These are phyloP conservation scores for Cossypha dichroa DNA, from an alignment of 2,797 vertebrate genomes.

Conservation along the genomic window DNA sequence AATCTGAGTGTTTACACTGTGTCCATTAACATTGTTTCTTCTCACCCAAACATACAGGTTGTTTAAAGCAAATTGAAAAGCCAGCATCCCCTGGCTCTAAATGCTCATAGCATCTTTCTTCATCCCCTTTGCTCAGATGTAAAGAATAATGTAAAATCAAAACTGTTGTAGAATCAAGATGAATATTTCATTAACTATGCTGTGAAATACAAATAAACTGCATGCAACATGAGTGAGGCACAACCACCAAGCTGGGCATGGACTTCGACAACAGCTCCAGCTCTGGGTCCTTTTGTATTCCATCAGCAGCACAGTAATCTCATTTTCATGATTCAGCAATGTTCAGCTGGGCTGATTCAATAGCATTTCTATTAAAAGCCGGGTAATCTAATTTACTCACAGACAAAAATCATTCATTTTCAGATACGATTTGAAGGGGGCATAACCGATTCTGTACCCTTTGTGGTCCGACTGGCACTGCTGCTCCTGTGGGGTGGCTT, in stretches of 20 bases:
- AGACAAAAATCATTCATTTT: background rate
- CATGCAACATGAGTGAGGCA: background rate
- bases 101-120: background rate
- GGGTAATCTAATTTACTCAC: background rate
- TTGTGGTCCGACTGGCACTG: accelerated
- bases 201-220: background rate
- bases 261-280: background rate
- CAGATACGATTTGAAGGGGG: background rate
- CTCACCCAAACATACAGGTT: background rate
- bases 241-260: background rate
- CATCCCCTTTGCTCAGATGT: background rate
- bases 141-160: background rate
- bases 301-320: background rate
- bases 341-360: background rate
- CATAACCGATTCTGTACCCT: background rate
- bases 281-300: background rate
- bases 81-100: background rate
- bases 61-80: background rate
- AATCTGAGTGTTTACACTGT: background rate
- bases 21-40: background rate
- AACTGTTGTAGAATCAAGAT: background rate
- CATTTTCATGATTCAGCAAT: background rate
- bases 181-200: background rate
- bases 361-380: conserved; percentile 38
- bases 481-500: background rate